Evolutionary conservation across 2,888 invertebrate species (phyloP).

Genomic region (Idaea biselata): DNA sequence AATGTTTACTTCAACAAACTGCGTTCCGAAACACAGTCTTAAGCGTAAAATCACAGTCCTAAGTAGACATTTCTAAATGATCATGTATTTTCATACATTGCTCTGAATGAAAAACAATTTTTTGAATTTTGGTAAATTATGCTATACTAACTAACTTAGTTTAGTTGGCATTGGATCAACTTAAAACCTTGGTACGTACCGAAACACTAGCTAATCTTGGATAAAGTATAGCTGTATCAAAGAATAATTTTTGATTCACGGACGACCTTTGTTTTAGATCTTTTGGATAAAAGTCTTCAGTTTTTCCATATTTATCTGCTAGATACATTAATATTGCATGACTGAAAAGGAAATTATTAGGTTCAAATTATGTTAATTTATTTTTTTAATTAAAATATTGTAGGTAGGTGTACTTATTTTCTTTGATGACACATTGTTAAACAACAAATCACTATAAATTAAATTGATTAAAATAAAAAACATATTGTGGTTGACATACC

Average conservation of each 20-base stretch:
- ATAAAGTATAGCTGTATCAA: neutral
- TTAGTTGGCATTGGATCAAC: no score
- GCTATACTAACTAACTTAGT: no score
- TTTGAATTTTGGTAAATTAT: no score
- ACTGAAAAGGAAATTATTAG: slow-evolving; percentile 35
- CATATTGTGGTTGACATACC: slow-evolving; percentile 5
- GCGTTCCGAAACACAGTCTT: no score
- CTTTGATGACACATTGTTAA: no score
- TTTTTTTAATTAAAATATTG: neutral
- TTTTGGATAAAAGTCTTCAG: slow-evolving; percentile 72
- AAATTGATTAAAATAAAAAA: neutral
- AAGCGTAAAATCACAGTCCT: no score
- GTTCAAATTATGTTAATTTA: neutral
- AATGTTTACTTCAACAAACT: no score
- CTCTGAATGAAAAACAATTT: no score
- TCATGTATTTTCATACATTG: no score
- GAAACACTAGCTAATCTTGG: neutral
- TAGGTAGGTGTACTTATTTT: no score
- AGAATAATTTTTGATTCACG: slow-evolving; percentile 2
- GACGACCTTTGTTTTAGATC: slow-evolving; percentile 35
- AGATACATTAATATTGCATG: slow-evolving; percentile 64
- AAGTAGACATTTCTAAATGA: no score
- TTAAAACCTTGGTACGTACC: neutral
- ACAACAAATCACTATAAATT: no score
- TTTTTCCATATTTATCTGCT: slow-evolving; percentile 64